Evolutionary conservation across 2,113 vertebrate species (phyloP).

Genomic region (Dermatemys mawii): DNA sequence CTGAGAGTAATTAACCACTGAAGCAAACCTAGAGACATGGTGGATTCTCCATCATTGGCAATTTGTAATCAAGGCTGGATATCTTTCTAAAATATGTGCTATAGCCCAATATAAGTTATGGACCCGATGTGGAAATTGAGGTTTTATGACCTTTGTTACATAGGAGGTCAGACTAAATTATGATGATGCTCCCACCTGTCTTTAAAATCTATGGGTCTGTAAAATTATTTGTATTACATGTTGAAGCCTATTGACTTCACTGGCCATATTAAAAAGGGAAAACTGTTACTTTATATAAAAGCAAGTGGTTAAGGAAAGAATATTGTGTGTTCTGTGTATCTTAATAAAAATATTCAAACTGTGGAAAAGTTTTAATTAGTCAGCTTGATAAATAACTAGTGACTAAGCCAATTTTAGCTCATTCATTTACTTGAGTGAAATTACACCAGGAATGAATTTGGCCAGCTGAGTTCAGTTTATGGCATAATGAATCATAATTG

Average conservation of each 20-base stretch:
- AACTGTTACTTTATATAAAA: neutral
- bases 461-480: neutral
- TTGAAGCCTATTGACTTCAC: neutral
- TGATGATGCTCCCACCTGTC: too few relatives aligned
- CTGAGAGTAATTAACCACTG: neutral
- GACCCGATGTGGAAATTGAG: neutral
- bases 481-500: neutral
- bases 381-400: neutral
- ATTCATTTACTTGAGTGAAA: neutral
- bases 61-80: neutral
- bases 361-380: neutral
- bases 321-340: neutral
- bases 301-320: neutral
- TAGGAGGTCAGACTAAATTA: neutral
- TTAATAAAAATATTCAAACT: neutral
- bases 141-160: neutral
- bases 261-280: neutral
- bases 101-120: neutral
- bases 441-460: neutral
- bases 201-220: neutral
- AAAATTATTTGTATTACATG: neutral
- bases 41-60: neutral
- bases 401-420: neutral
- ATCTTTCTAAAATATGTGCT: neutral
- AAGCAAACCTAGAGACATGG: neutral